Conservation (phyloP, 2,797 vertebrate species). For the Tenualosa thibaudeaui region DNA sequence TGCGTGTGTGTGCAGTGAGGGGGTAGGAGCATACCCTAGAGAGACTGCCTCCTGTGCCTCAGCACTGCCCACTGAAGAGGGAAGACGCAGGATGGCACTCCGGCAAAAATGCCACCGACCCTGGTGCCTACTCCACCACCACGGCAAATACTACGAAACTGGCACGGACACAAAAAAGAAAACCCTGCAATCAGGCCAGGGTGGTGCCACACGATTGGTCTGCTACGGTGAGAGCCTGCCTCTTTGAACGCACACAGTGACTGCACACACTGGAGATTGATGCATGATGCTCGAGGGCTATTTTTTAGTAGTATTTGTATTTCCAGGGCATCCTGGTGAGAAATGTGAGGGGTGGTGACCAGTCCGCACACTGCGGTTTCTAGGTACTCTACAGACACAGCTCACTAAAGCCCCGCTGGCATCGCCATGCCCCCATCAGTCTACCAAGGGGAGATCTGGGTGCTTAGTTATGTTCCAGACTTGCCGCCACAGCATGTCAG, state of each 20-base stretch:
- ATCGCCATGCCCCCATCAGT: neutral
- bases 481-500: neutral
- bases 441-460: neutral
- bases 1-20: neutral
- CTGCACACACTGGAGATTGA: neutral
- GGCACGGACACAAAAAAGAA: neutral
- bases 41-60: neutral
- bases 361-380: neutral
- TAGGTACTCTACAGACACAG: neutral
- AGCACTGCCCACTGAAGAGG: neutral
- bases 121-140: conserved; percentile 33
- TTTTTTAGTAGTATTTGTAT: neutral
- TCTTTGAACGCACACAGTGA: conserved; percentile 10
- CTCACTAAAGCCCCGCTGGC: neutral
- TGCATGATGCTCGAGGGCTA: neutral
- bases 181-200: neutral
- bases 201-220: neutral
- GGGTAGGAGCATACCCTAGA: neutral
- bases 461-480: neutral
- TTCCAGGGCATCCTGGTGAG: neutral
- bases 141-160: neutral
- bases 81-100: neutral
- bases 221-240: neutral
- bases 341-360: neutral
- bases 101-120: neutral